A percentile compares a stretch with the other conserved stretches of the same genome.
phyloP scores from a whole-genome alignment of 2,797 vertebrate species.

The Chelidonichthys spinosus region DNA sequence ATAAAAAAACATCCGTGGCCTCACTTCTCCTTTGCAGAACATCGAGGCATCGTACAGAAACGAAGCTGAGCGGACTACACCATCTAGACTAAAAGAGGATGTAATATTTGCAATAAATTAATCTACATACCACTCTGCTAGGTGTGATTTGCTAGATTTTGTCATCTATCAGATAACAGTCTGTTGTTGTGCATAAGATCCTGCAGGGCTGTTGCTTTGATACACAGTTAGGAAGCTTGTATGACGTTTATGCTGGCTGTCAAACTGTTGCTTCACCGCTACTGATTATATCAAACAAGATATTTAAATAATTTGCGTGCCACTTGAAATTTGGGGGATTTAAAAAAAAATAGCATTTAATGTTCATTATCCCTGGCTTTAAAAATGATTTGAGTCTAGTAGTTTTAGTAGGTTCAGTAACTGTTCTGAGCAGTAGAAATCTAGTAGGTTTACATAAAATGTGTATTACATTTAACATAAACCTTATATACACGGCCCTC shows the following conservation, averaged over 20 bases:
- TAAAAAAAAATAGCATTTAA: background rate
- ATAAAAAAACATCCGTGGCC: background rate
- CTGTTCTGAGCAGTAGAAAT: background rate
- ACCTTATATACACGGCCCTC: conserved; percentile 25
- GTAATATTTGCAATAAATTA: background rate
- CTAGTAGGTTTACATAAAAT: background rate
- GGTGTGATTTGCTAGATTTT: background rate
- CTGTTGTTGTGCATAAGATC: background rate
- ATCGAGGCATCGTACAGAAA: background rate
- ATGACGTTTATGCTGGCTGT: background rate
- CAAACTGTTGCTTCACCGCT: background rate
- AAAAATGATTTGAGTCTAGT: background rate
- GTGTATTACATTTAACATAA: background rate
- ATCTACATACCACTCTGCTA: background rate
- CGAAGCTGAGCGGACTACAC: background rate
- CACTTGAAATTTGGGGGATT: background rate
- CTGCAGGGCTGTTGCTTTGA: background rate
- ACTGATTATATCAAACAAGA: background rate
- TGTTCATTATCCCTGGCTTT: background rate
- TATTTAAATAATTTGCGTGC: background rate
- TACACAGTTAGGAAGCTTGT: too few relatives aligned
- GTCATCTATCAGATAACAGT: background rate
- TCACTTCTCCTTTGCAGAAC: background rate
- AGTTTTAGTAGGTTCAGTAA: background rate
- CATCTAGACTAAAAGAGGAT: background rate